Conservation (phyloP, 2,113 vertebrate species). For the Cricetomys ansorgei region DNA sequence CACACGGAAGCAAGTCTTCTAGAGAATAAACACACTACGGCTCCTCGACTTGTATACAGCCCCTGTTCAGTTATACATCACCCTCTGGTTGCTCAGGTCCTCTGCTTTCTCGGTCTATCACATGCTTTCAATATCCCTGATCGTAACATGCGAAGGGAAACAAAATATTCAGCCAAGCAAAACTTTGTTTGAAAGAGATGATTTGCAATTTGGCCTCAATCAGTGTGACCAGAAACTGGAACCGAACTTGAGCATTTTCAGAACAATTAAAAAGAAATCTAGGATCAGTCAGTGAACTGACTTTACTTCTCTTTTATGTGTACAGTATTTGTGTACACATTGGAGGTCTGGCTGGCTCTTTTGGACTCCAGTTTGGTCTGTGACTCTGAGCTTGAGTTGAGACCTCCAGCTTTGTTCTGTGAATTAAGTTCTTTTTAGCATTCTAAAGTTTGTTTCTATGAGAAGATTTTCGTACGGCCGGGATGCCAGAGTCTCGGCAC, state of each 20-base stretch:
- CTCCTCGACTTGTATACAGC: not conserved
- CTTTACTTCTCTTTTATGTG: not conserved
- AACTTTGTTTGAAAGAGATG: not conserved
- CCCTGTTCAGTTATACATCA: not conserved
- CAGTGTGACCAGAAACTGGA: conserved; percentile 5
- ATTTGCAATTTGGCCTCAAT: conserved; percentile 32
- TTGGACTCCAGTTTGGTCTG: not conserved
- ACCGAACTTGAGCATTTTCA: not conserved
- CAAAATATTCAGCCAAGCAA: not conserved
- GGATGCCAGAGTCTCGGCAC: not conserved
- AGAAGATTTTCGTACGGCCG: not conserved
- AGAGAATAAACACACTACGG: not conserved
- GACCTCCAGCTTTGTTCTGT: not conserved
- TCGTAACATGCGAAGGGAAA: not conserved
- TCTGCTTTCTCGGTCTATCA: not conserved
- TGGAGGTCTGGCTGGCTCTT: not conserved
- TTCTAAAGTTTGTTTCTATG: not conserved
- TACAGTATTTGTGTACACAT: not conserved
- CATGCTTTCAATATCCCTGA: not conserved
- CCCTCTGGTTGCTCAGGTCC: not conserved
- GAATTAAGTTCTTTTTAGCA: not conserved
- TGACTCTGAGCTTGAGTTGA: not conserved
- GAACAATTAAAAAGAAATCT: not conserved
- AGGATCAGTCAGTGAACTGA: not conserved
- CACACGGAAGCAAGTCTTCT: not conserved